Evolutionary conservation across 2,888 invertebrate genomes (phyloP).

Genomic region (Eristalis pertinax): DNA sequence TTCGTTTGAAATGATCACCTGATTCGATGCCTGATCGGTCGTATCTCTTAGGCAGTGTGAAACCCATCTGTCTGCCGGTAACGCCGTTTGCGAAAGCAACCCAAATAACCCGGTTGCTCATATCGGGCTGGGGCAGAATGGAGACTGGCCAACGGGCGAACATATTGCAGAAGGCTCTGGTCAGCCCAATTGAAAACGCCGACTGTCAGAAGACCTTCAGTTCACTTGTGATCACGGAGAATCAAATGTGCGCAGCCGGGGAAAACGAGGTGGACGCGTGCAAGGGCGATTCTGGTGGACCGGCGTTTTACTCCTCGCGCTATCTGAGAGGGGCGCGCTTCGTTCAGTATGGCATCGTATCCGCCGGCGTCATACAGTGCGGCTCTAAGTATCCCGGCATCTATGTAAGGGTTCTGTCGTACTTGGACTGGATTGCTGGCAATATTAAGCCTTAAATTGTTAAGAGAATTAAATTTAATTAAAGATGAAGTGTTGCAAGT

Average conservation of each 20-base stretch:
- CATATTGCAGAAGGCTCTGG: slow-evolving; percentile 74
- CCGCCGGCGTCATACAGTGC: slow-evolving; percentile 84
- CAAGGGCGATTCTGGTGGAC: slow-evolving; percentile 73
- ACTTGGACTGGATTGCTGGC: slow-evolving; percentile 83
- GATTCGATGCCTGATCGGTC: neutral
- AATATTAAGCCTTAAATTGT: slow-evolving; percentile 47
- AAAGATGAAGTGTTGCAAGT: too few relatives aligned
- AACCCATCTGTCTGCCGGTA: slow-evolving; percentile 77
- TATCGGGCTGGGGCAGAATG: slow-evolving; percentile 78
- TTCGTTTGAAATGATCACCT: neutral
- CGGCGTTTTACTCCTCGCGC: slow-evolving; percentile 74
- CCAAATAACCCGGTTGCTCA: slow-evolving; percentile 70
- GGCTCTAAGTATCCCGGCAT: slow-evolving; percentile 82
- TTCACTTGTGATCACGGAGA: slow-evolving; percentile 77
- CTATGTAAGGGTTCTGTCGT: slow-evolving; percentile 82
- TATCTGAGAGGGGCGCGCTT: slow-evolving; percentile 71
- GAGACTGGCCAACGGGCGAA: slow-evolving; percentile 72
- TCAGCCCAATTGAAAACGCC: slow-evolving; percentile 66
- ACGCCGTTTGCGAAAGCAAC: slow-evolving; percentile 67
- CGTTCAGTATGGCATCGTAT: slow-evolving; percentile 84
- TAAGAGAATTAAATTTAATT: neutral
- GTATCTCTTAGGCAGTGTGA: slow-evolving; percentile 74
- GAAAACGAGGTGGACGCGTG: slow-evolving; percentile 45
- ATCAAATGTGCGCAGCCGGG: slow-evolving; percentile 84
- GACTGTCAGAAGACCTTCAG: slow-evolving; percentile 74